These are phyloP conservation scores for Ceyx margarethae DNA, from an alignment of 2,113 vertebrate genomes.

Conservation along the genomic window DNA sequence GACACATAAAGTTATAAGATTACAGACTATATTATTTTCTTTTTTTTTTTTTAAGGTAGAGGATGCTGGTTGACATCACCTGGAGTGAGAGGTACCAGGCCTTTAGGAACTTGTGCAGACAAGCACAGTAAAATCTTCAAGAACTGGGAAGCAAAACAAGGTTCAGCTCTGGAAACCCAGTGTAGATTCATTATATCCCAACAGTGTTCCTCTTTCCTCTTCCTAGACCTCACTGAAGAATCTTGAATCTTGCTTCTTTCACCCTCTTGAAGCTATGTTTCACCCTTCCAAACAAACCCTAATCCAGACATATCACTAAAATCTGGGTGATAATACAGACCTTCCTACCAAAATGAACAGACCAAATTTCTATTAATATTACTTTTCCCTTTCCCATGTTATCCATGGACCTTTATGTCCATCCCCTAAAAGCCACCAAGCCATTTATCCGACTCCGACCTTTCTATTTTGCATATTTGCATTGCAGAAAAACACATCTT, in stretches of 20 bases:
- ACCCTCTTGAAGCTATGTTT: not conserved
- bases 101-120: not conserved
- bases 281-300: not conserved
- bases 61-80: not conserved
- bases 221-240: not conserved
- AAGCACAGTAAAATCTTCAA: not conserved
- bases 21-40: not conserved
- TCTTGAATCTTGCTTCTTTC: not conserved
- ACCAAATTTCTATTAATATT: not conserved
- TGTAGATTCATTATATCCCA: not conserved
- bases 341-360: not conserved
- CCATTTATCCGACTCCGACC: not conserved
- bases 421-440: not conserved
- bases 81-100: not conserved
- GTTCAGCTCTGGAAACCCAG: not conserved
- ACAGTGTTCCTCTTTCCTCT: not conserved
- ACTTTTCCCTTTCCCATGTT: not conserved
- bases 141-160: not conserved
- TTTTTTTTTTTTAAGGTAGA: not conserved
- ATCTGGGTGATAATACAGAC: not conserved
- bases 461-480: not conserved
- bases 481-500: not conserved
- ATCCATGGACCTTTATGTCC: not conserved
- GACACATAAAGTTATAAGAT: conserved; percentile 34
- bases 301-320: not conserved